Conservation (phyloP, 2,888 invertebrate species). For the Drosophila subsilvestris region DNA sequence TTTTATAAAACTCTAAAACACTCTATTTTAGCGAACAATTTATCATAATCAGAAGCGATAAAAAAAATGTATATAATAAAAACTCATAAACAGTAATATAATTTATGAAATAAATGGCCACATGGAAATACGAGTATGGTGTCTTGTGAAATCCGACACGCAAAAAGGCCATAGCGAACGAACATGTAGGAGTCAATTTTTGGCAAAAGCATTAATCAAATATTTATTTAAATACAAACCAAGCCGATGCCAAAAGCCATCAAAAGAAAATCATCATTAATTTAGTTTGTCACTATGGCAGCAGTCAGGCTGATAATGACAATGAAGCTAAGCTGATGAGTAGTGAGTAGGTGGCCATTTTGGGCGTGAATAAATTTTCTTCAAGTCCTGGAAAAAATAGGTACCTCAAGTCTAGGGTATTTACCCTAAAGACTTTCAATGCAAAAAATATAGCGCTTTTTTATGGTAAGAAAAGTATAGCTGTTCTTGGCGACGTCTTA, state of each 20-base stretch:
- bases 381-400: slow-evolving; percentile 43
- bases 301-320: slow-evolving; percentile 57
- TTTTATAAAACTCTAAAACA: slow-evolving; percentile 15
- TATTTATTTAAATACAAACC: slow-evolving; percentile 71
- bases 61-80: slow-evolving; percentile 63
- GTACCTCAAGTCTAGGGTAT: slow-evolving; percentile 25
- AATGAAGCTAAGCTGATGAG: slow-evolving; percentile 37
- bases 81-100: slow-evolving; percentile 58
- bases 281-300: slow-evolving; percentile 66
- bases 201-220: slow-evolving; percentile 69
- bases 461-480: slow-evolving; percentile 42
- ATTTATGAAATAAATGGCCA: slow-evolving; percentile 53
- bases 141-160: slow-evolving; percentile 41
- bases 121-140: slow-evolving; percentile 43
- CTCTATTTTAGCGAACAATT: slow-evolving; percentile 46
- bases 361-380: slow-evolving; percentile 62
- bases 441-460: slow-evolving; percentile 28
- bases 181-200: slow-evolving; percentile 25
- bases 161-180: slow-evolving; percentile 6
- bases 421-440: slow-evolving; percentile 1
- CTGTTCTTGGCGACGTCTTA: slow-evolving; percentile 34
- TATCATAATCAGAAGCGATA: slow-evolving; percentile 62
- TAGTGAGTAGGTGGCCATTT: background rate
- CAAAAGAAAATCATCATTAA: slow-evolving; percentile 69
- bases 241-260: slow-evolving; percentile 38